Conservation (phyloP, 2,797 vertebrate genomes). For the Neomorphus geoffroyi region DNA sequence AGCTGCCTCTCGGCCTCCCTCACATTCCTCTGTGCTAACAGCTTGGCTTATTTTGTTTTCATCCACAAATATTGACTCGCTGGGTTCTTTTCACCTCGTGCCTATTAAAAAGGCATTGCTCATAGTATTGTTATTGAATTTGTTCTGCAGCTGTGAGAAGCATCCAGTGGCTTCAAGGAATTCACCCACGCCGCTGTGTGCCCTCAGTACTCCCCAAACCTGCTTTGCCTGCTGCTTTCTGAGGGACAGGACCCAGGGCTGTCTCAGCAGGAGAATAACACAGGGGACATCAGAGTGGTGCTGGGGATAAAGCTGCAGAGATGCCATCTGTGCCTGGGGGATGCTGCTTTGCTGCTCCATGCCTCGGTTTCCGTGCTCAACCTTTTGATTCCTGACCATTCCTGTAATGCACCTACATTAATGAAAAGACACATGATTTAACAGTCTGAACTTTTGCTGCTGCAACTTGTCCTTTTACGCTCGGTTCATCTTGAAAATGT, state of each 20-base stretch:
- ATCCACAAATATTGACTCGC: constrained; percentile 80
- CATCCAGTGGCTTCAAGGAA: constrained; percentile 38
- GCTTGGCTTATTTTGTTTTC: constrained; percentile 78
- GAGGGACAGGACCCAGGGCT: neutral
- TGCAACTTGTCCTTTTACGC: neutral
- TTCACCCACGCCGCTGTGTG: neutral
- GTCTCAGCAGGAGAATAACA: neutral
- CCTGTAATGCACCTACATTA: neutral
- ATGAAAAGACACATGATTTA: fast-evolving
- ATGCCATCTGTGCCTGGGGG: neutral
- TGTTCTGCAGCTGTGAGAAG: constrained; percentile 58
- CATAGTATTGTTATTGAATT: constrained; percentile 63
- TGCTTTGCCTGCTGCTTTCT: neutral
- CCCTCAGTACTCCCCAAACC: neutral
- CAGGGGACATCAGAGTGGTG: neutral
- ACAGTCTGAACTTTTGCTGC: neutral
- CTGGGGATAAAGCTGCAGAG: neutral
- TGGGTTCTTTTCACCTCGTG: constrained; percentile 77
- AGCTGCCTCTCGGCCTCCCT: constrained; percentile 59
- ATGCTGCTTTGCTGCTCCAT: neutral
- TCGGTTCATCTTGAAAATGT: neutral
- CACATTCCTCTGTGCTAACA: constrained; percentile 78
- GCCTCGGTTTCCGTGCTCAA: constrained; percentile 17
- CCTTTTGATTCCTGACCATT: neutral
- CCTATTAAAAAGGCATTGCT: constrained; percentile 81